These are phyloP conservation scores for Beroe forskalii DNA, from an alignment of 37 sponge, comb jelly and placozoan genomes.

Conservation along the genomic window DNA sequence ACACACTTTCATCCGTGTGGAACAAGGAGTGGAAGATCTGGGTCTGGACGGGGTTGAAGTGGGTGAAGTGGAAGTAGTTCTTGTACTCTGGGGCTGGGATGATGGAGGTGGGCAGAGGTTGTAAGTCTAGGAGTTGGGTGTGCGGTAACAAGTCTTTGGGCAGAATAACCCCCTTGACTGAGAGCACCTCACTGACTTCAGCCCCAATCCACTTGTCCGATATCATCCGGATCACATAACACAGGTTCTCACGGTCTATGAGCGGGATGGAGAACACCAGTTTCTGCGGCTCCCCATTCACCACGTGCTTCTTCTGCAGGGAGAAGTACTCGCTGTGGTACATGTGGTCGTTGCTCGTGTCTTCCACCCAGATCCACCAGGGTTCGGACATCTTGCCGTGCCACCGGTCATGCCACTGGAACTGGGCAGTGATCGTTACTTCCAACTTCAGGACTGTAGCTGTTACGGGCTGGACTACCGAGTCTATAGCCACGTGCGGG, in stretches of 20 bases:
- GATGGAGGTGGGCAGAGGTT: conserved; percentile 84
- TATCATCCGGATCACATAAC: conserved; percentile 79
- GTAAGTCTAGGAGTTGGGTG: conserved; percentile 93
- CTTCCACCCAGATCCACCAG: conserved; percentile 99
- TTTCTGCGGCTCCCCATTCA: conserved; percentile 73
- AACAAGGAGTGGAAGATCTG: conserved; percentile 97
- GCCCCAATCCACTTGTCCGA: conserved; percentile 97
- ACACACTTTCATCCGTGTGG: conserved; percentile 86
- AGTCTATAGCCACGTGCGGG: conserved; percentile 74
- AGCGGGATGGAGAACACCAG: conserved; percentile 93
- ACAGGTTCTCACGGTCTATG: conserved; percentile 83
- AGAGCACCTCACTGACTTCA: conserved; percentile 76
- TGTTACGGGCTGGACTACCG: conserved; percentile 92
- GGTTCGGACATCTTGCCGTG: conserved; percentile 81
- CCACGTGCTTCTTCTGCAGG: conserved; percentile 89
- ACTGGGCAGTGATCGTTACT: conserved; percentile 81
- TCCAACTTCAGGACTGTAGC: conserved; percentile 83
- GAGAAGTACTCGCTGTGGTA: conserved; percentile 90
- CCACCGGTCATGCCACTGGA: conserved; percentile 82
- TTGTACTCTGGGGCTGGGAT: conserved; percentile 76
- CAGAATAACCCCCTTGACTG: conserved; percentile 90
- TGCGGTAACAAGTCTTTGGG: conserved; percentile 94
- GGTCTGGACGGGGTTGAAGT: conserved; percentile 97
- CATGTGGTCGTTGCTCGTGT: conserved; percentile 85
- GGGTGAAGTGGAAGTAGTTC: conserved; percentile 74